phyloP scores from a whole-genome alignment of 2,888 invertebrate genomes.

The Eurois occulta region DNA sequence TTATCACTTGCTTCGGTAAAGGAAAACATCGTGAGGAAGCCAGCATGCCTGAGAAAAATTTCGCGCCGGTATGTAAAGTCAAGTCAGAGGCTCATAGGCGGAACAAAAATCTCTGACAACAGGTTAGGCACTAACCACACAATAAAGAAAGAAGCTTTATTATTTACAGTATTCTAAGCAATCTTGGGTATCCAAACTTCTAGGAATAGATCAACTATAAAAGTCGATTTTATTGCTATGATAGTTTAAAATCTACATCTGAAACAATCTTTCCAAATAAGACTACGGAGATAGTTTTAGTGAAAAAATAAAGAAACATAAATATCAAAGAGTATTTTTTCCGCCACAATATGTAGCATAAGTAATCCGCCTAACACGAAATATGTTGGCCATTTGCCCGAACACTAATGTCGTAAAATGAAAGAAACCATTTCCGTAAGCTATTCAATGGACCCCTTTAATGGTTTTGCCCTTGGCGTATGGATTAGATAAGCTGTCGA shows the following conservation, averaged over 20 bases:
- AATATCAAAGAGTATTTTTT: slow-evolving; percentile 33
- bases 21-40: no score
- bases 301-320: background rate
- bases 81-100: no score
- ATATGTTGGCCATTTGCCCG: slow-evolving; percentile 66
- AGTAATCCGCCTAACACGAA: slow-evolving; percentile 64
- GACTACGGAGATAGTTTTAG: background rate
- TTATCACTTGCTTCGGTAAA: no score
- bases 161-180: no score
- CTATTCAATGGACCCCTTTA: slow-evolving; percentile 68
- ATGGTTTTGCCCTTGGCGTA: slow-evolving; percentile 47
- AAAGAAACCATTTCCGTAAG: slow-evolving; percentile 71
- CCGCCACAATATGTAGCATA: slow-evolving; percentile 40
- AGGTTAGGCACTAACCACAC: no score
- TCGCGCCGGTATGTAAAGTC: no score
- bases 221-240: background rate
- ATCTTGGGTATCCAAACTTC: background rate
- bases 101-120: no score
- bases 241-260: no score
- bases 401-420: slow-evolving; percentile 74
- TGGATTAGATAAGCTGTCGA: slow-evolving; percentile 16
- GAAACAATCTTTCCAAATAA: background rate
- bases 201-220: background rate
- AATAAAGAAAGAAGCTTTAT: no score
- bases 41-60: no score